phyloP scores from a whole-genome alignment of 1,140 invertebrate species.

The Drosophila nebulosa region DNA sequence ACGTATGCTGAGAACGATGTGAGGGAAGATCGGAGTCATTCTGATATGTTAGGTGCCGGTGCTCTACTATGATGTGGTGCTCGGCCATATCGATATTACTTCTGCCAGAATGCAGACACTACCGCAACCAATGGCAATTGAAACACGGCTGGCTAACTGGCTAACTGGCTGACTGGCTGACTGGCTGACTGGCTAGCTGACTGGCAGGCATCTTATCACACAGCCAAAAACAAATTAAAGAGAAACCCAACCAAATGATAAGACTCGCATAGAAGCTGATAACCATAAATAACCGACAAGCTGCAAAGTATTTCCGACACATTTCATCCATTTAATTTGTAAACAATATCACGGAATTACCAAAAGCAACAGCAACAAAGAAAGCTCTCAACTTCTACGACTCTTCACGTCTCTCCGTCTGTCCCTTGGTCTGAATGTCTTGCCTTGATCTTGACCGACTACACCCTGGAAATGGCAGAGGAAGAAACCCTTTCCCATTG shows the following conservation, averaged over 20 bases:
- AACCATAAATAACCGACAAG: neutral
- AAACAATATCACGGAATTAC: neutral
- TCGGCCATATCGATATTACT: constrained; percentile 37
- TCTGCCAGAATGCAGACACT: neutral
- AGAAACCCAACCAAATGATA: constrained; percentile 1
- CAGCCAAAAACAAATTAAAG: neutral
- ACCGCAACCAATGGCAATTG: no score
- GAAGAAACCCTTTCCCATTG: no score
- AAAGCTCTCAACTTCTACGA: neutral
- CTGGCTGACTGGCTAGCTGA: no score
- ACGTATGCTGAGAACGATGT: neutral
- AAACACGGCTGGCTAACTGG: no score
- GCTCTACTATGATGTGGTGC: constrained; percentile 33
- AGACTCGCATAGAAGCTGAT: constrained; percentile 6
- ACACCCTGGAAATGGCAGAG: no score
- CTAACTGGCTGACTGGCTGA: no score
- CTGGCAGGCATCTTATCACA: no score
- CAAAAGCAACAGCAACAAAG: neutral
- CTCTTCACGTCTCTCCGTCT: no score
- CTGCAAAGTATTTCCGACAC: neutral
- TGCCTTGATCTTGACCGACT: no score
- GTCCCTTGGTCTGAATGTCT: no score
- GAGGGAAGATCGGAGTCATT: neutral
- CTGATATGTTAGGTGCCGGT: neutral
- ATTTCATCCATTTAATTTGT: neutral